Conservation (phyloP, 2,113 vertebrate genomes). For the Pangasianodon hypophthalmus region DNA sequence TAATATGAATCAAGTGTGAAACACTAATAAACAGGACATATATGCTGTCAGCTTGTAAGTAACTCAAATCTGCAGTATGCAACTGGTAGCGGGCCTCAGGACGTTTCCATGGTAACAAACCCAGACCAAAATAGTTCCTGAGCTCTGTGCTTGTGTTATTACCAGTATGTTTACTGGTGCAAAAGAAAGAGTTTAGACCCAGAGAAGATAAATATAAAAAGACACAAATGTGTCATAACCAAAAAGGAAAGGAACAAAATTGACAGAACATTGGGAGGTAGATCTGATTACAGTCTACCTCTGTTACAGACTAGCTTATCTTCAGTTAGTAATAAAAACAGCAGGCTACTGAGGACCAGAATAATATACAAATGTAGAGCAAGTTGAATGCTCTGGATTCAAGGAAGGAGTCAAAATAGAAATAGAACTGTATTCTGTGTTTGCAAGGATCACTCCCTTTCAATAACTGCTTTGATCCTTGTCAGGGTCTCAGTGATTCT, state of each 20-base stretch:
- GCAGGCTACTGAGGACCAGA: not conserved
- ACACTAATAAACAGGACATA: not conserved
- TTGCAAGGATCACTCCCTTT: not conserved
- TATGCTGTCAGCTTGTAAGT: not conserved
- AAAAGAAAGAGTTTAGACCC: constrained; percentile 28
- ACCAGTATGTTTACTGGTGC: constrained; percentile 47
- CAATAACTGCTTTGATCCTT: not conserved
- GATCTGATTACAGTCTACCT: not conserved
- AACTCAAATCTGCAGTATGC: constrained; percentile 32
- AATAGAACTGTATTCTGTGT: not conserved
- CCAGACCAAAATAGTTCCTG: constrained; percentile 59
- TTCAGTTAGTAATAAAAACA: constrained; percentile 6
- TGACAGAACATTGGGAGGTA: not conserved
- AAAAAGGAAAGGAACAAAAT: constrained; percentile 6
- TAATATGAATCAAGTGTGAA: not conserved
- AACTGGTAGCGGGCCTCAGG: constrained; percentile 11
- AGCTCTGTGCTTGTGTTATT: constrained; percentile 56
- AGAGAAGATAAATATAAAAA: constrained; percentile 23
- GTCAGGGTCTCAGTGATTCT: not conserved
- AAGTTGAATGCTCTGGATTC: not conserved
- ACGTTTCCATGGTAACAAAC: constrained; percentile 62
- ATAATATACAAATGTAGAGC: not conserved
- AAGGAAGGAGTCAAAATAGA: not conserved
- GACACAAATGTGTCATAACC: constrained; percentile 12
- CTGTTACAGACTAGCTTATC: not conserved